A percentile compares a stretch with the other conserved stretches of the same genome.
Conservation (phyloP, 2,888 invertebrate species). For the Lordiphosa fenestrarum region DNA sequence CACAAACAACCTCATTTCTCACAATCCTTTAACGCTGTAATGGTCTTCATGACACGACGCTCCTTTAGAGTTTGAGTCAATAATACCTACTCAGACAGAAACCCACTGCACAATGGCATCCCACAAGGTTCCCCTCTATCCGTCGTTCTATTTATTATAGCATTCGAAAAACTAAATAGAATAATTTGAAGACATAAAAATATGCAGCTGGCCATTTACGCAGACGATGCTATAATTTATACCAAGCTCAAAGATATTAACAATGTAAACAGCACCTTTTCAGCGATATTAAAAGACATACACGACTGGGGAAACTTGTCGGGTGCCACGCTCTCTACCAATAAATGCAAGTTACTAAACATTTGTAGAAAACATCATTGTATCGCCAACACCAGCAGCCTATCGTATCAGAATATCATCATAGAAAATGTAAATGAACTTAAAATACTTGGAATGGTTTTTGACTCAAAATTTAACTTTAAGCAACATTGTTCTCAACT, state of each 20-base stretch:
- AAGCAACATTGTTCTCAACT: constrained; percentile 1
- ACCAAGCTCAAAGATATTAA: background rate
- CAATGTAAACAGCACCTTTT: background rate
- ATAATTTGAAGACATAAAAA: background rate
- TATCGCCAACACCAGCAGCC: background rate
- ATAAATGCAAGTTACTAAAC: background rate
- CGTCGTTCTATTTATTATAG: constrained; percentile 20
- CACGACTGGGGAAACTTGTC: constrained; percentile 2
- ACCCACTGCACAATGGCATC: constrained; percentile 4
- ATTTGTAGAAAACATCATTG: background rate
- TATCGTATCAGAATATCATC: background rate
- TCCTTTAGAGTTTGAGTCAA: constrained; percentile 1
- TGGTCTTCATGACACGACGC: constrained; percentile 1
- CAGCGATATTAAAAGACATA: background rate
- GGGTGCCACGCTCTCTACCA: background rate
- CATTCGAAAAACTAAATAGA: constrained; percentile 15
- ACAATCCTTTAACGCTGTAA: constrained; percentile 5
- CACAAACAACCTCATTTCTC: constrained; percentile 13
- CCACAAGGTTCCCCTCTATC: constrained; percentile 20
- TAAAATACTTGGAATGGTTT: background rate
- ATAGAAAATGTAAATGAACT: background rate
- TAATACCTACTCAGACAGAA: background rate
- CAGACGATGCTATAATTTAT: no score
- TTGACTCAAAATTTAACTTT: constrained; percentile 1
- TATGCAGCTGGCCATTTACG: background rate